Base-by-base conservation (phyloP, 2,888 invertebrate genomes). In the Parnassius mnemosyne region DNA sequence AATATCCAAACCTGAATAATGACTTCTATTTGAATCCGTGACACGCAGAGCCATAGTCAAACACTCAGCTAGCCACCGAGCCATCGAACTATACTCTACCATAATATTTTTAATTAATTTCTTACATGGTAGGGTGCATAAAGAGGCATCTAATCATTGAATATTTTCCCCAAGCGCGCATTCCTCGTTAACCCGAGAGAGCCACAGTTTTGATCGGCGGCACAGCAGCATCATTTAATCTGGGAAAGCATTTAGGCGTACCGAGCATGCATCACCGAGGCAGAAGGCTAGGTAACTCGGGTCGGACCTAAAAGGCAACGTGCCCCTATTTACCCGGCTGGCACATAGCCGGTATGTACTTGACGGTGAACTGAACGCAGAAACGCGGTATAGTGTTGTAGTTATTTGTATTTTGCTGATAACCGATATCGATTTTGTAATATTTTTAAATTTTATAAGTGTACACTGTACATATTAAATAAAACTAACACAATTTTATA, bases 291-390 rank as follows among this genome's bases (percentile, higher is more conserved):
- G 78, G 71, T 72, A 69, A 67, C 71, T 72, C 70, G 70, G 79
- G 79, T 76, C 78, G 75, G 78, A 77, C 80, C 84, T 84, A 81
- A 86, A 85, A 84, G 85, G 82, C 83, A 72, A 79, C 79, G 69
- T 71, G 74, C 78, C 78, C 77, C 77, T 84, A 87, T 87, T 70
- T 87, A 87, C 84, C 69, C 70, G 66, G 57, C 68, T 59, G 61
- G 76, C 78, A 85, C 72, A 84, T 85, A 83, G 73, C 68, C 70
- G 63, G 70, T 77, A 81, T 81, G 72, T 84, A 81, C 77, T 70
- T 68, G 73, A 69, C 73, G 75, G 75, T 73, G 72, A 76, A 75
- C 77, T 75, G 79, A 83, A 79, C 78, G 72, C 70, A 79, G 78
- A 81, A 73, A 76, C 76, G 76, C 71, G 74, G 68, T 57, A n/a